These are phyloP conservation scores for Mamestra configurata DNA, from an alignment of 1,140 invertebrate species.

Conservation along the genomic window DNA sequence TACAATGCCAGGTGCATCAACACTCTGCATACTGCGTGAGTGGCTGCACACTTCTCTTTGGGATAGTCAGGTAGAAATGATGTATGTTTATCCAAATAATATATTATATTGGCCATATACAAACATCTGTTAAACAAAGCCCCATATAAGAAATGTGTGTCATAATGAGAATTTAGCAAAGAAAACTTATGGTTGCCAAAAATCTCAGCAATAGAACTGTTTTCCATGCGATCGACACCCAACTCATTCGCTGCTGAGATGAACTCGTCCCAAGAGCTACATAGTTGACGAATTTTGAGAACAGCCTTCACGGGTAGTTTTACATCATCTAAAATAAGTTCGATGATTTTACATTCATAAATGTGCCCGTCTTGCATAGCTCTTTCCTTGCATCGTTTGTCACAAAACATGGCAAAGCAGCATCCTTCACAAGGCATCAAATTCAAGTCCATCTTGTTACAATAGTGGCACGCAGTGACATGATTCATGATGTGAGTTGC, in stretches of 20 bases:
- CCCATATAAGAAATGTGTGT: slow-evolving; percentile 40
- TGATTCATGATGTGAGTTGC: background rate
- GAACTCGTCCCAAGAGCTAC: slow-evolving; percentile 45
- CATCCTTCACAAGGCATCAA: slow-evolving; percentile 49
- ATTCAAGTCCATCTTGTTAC: background rate
- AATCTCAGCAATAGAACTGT: background rate
- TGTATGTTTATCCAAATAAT: slow-evolving; percentile 26
- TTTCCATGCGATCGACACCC: slow-evolving; percentile 1
- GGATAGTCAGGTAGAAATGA: slow-evolving; percentile 5
- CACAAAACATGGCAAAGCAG: slow-evolving; percentile 47
- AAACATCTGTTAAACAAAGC: slow-evolving; percentile 39
- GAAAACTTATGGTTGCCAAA: slow-evolving; percentile 10
- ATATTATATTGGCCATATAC: slow-evolving; percentile 26
- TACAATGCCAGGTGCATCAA: background rate
- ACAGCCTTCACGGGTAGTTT: slow-evolving; percentile 37
- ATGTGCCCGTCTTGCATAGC: slow-evolving; percentile 19
- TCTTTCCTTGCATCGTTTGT: slow-evolving; percentile 38
- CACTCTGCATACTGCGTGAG: background rate
- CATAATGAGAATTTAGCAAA: background rate
- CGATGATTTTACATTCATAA: slow-evolving; percentile 13
- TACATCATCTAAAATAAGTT: background rate
- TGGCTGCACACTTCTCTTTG: slow-evolving; percentile 1
- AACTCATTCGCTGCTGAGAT: slow-evolving; percentile 26
- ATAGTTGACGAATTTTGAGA: slow-evolving; percentile 44
- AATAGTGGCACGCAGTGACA: background rate